Base-by-base conservation (phyloP, 1,140 invertebrate species). In the Achroia grisella region DNA sequence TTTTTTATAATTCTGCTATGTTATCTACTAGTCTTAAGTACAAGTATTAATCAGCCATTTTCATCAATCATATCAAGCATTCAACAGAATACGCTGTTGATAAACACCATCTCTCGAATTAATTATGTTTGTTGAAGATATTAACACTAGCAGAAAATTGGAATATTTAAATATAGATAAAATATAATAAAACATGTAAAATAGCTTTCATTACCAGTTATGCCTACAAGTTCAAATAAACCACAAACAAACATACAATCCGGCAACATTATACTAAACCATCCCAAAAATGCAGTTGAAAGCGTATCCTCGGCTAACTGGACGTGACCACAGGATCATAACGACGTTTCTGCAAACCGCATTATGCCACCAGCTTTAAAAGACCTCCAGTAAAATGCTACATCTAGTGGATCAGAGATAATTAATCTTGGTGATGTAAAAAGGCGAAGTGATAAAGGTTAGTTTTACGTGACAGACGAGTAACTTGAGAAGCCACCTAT, bases 251-350 rank as follows among this genome's bases (percentile, higher is more conserved):
- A 44, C 46, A 56, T 34, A 39, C 12, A 30, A 42, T 23, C 32
- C 45, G 44, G 60, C 58, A 62, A 66, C 32, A 27, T 50, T 52
- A 62, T 52, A 68, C 62, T 48, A 28, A 71, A 69, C 52, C 52
- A 81, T 81, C 60, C 71, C 55, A 81, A 74, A 74, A 69, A 81
- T 81, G 76, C 50, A 49, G 65, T 65, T 36, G 51, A 57, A 64
- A 74, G 62, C 39, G 39, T 59, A 72, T 56, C 63, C 63, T 40
- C 48, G 33, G 45, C 56, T 70, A 75, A 78, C 77, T 68, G 62
- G 72, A 69, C 60, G 56, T 15, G 15, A 68, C 68, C 68, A 44
- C 68, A 68, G 31, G 30, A 54, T 60, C 50, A 52, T 52, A 65
- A 2, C 11, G 11, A 35, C 33, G 10, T 37, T n/a, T 15, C n/a